Base-by-base conservation (phyloP, 2,113 vertebrate genomes). In the Sinosuthora webbiana region DNA sequence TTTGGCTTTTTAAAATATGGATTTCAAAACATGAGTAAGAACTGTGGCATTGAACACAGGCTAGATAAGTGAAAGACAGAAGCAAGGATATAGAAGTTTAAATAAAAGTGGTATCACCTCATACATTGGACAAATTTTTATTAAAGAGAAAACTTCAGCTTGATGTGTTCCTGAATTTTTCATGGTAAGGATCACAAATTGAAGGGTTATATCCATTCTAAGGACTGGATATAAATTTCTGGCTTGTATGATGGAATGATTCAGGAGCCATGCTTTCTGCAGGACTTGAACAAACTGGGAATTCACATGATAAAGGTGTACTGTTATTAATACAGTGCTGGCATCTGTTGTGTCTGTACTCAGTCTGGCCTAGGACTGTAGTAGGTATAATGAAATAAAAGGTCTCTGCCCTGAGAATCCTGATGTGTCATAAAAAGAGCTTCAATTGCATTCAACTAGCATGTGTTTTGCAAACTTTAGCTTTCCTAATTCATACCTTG, bases 1-100 rank as follows among this genome's bases (percentile, higher is more conserved):
- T 4, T 1, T 63, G 16, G 5, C 45, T 59, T 83, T 91, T 83
- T 77, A n/a, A 78, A 67, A 55, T 52, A 39, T 0, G 0, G 6
- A 53, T 87, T 94, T 83, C 52, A 81, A 67, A 94, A 52, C 1
- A 1, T 62, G 9, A 83, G 15, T 55, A 63, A 21, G 19, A 41
- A 33, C 52, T 87, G 33, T 89, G 69, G 9, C 11, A 55, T 30
- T 39, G 44, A 89, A 59, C 11, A 18, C 16, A 67, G 56, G n/a
- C 25, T 55, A 59, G 56, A 15, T 11, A 42, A 70, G 27, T 67
- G 33, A 55, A 70, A 87, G 28, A 83, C 69, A 62, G 28, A 93
- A 87, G 17, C 31, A n/a, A 11, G 4, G 12, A 45, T 53, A 22
- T 53, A 45, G 37, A 74, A 55, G 9, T 64, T 76, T 31, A 60